Evolutionary conservation across 2,113 vertebrate genomes (phyloP).

Genomic region (Microtus pennsylvanicus): DNA sequence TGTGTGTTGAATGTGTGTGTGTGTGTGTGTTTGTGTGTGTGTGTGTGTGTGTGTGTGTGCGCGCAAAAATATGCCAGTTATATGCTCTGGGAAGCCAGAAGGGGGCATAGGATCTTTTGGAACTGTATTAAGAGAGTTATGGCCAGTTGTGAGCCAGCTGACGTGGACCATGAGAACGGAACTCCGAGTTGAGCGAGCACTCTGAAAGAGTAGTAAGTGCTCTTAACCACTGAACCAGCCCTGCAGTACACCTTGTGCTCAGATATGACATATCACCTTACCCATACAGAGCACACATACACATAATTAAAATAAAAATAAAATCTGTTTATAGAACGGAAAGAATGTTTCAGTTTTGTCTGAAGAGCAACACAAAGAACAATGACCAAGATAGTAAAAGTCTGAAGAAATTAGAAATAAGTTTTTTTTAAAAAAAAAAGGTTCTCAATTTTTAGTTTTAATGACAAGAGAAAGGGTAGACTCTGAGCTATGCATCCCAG

Average conservation of each 20-base stretch:
- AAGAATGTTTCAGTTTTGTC: not conserved
- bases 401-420: not conserved
- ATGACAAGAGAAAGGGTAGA: not conserved
- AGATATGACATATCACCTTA: not conserved
- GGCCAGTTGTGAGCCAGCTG: not conserved
- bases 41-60: not conserved
- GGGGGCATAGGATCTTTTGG: not conserved
- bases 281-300: not conserved
- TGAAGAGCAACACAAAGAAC: conserved; percentile 40
- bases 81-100: not conserved
- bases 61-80: too few species aligned
- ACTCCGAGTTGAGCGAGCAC: not conserved
- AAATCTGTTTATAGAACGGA: not conserved
- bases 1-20: not conserved
- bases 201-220: not conserved
- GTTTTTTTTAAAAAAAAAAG: not conserved
- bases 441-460: not conserved
- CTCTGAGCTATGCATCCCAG: not conserved
- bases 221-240: too few species aligned
- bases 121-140: not conserved
- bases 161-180: not conserved
- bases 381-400: not conserved
- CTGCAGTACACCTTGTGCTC: not conserved
- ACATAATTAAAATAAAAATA: not conserved
- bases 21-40: too few species aligned